A percentile compares a stretch with the other conserved stretches of the same genome.
Evolutionary conservation across 2,888 invertebrate genomes (phyloP).

Genomic region (Chrysolina oricalcia): DNA sequence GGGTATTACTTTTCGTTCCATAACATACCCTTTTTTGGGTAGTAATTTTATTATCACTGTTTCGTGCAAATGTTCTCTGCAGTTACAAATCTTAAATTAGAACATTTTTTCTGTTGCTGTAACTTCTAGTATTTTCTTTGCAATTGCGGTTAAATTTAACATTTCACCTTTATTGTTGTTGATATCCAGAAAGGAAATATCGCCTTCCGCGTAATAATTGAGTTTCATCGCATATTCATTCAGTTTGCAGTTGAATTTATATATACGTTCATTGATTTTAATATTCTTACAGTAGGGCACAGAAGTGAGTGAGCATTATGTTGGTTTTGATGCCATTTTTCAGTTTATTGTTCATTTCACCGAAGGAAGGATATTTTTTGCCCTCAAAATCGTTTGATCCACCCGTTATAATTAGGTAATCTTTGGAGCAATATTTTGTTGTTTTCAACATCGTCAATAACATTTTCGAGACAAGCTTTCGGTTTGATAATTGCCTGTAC

Average conservation of each 20-base stretch:
- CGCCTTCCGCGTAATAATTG: constrained; percentile 14
- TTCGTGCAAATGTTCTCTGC: no score
- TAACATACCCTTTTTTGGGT: no score
- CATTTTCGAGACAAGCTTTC: not conserved
- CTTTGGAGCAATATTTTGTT: not conserved
- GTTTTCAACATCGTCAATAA: not conserved
- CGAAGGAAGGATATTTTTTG: not conserved
- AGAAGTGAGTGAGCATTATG: constrained; percentile 15
- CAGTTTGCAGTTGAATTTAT: not conserved
- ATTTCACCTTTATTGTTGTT: not conserved
- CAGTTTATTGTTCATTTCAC: not conserved
- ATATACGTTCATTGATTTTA: not conserved
- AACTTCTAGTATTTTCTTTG: not conserved
- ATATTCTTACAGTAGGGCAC: constrained; percentile 8
- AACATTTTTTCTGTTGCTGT: not conserved
- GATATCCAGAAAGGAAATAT: constrained; percentile 20
- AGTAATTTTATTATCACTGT: no score
- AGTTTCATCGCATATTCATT: constrained; percentile 23
- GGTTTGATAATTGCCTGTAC: not conserved
- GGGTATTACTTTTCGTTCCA: no score
- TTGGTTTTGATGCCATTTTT: not conserved
- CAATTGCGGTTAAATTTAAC: not conserved
- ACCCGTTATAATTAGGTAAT: not conserved
- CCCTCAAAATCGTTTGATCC: no score
- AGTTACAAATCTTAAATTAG: not conserved